phyloP scores from a whole-genome alignment of 2,888 invertebrate species.

The Thyatira batis region DNA sequence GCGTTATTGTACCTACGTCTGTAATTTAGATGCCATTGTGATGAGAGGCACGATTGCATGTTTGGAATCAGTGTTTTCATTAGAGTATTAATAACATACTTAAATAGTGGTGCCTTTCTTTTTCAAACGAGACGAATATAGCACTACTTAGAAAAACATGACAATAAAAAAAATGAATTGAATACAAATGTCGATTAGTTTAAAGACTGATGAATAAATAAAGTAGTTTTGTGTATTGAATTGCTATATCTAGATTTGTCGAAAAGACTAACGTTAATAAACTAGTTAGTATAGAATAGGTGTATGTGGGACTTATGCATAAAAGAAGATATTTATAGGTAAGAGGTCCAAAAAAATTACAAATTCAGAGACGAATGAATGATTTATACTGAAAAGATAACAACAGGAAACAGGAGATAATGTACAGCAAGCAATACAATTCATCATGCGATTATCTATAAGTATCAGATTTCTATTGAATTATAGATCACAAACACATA shows the following conservation, averaged over 20 bases:
- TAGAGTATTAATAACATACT: neutral
- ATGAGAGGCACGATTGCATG: constrained; percentile 45
- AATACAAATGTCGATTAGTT: no score
- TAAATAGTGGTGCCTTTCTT: neutral
- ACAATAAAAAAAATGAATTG: neutral
- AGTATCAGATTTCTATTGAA: neutral
- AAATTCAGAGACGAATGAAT: constrained; percentile 13
- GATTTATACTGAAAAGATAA: constrained; percentile 19
- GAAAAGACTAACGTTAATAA: no score
- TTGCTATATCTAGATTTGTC: no score
- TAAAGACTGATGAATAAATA: no score
- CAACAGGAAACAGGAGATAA: constrained; percentile 10
- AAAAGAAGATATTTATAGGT: no score
- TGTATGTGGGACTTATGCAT: no score
- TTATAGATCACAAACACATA: neutral
- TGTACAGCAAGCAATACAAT: constrained; percentile 19
- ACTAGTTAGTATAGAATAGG: no score
- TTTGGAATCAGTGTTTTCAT: neutral
- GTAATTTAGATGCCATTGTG: constrained; percentile 59
- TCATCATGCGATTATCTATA: neutral
- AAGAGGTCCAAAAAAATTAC: constrained; percentile 28
- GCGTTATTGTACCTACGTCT: constrained; percentile 46
- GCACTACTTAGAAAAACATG: no score
- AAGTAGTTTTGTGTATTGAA: no score
- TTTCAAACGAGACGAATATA: no score